Evolutionary conservation across 2,888 invertebrate species (phyloP).

Genomic region (Drosophila bunnanda): DNA sequence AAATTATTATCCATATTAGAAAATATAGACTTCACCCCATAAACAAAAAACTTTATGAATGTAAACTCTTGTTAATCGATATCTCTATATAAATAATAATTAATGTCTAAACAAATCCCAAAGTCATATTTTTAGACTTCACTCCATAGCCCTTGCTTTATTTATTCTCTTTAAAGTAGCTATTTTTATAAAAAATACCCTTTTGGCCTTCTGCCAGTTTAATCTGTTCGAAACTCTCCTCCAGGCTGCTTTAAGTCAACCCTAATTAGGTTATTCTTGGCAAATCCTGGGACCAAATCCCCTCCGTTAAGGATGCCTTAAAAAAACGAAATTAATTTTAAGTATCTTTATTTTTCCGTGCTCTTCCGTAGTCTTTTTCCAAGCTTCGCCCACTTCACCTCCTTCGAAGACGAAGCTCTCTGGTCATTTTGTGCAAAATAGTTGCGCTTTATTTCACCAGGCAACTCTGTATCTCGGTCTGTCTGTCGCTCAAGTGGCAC

Average conservation of each 20-base stretch:
- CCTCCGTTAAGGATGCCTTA: conserved; percentile 16
- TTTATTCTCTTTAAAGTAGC: not conserved
- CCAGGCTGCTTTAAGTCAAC: conserved; percentile 9
- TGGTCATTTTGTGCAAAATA: conserved; percentile 53
- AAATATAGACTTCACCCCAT: no score
- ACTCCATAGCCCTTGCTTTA: not conserved
- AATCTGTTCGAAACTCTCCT: conserved; percentile 20
- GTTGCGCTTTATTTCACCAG: conserved; percentile 50
- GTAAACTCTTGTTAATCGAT: not conserved
- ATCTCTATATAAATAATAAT: not conserved
- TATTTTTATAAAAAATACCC: conserved; percentile 1
- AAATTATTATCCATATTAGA: no score
- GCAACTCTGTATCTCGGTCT: conserved; percentile 9
- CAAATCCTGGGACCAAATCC: not conserved
- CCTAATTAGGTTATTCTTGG: conserved; percentile 36
- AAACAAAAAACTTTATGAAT: not conserved
- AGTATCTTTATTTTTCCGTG: conserved; percentile 30
- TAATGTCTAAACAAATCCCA: not conserved
- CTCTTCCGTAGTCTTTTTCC: conserved; percentile 29
- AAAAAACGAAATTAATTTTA: conserved; percentile 59
- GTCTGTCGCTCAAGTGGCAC: conserved; percentile 26
- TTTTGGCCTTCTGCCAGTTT: conserved; percentile 2
- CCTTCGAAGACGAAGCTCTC: conserved; percentile 2
- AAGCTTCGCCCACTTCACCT: conserved; percentile 28
- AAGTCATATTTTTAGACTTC: not conserved